These are phyloP conservation scores for Sinopyrophorus schimmeli DNA, from an alignment of 2,888 invertebrate genomes.

Conservation along the genomic window DNA sequence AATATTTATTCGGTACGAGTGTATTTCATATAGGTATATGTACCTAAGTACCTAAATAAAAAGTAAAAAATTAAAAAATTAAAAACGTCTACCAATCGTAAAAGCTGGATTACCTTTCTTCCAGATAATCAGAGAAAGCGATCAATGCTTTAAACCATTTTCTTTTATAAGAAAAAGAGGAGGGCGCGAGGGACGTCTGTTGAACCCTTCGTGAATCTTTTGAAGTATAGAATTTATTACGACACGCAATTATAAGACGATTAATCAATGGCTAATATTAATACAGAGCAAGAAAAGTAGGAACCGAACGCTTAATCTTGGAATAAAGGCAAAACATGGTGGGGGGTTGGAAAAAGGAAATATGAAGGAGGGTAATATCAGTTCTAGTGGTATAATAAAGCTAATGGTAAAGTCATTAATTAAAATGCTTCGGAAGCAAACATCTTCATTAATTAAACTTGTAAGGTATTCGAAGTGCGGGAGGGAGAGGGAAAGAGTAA, in stretches of 20 bases:
- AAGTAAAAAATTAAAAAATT: no score
- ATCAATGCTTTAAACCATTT: no score
- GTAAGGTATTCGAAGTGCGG: conserved; percentile 24
- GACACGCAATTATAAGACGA: conserved; percentile 10
- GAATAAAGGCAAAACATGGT: conserved; percentile 16
- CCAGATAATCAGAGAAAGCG: no score
- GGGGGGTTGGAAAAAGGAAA: conserved; percentile 15
- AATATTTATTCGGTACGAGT: no score
- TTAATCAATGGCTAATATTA: conserved; percentile 17
- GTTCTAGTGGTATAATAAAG: conserved; percentile 20
- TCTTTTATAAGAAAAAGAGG: no score
- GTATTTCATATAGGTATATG: no score
- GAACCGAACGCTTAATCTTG: conserved; percentile 6
- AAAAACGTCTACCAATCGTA: no score
- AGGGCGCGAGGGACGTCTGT: no score
- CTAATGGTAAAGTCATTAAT: conserved; percentile 25
- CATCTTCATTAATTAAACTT: conserved; percentile 30
- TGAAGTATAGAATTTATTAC: conserved; percentile 12
- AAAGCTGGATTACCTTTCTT: no score
- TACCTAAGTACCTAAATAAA: no score
- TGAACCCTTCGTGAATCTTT: no score
- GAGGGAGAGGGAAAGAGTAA: conserved; percentile 19
- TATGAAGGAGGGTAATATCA: conserved; percentile 14
- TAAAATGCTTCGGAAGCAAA: conserved; percentile 26
- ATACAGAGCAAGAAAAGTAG: conserved; percentile 16